phyloP scores from a whole-genome alignment of 2,888 invertebrate species.

The Thecocarcelia acutangulata region DNA sequence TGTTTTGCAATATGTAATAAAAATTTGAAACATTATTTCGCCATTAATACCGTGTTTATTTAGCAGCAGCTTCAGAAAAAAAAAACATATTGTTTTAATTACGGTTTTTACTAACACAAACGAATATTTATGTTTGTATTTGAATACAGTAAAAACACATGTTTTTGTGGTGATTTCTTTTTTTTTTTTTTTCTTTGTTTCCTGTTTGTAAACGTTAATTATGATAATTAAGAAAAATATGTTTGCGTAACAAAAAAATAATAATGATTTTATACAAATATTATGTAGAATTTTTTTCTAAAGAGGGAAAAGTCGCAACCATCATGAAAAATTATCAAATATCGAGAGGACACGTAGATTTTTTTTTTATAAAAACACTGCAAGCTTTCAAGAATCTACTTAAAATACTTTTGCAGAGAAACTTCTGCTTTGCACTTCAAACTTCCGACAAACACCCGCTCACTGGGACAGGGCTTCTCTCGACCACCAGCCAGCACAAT shows the following conservation, averaged over 20 bases:
- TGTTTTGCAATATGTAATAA: not conserved
- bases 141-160: not conserved
- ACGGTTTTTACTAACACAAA: conserved; percentile 2
- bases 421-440: not conserved
- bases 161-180: not conserved
- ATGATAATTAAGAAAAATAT: conserved; percentile 60
- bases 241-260: not conserved
- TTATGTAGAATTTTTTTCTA: too few relatives aligned
- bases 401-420: not conserved
- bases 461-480: not conserved
- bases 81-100: conserved; percentile 33
- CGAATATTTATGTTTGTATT: not conserved
- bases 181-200: not conserved
- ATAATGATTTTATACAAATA: too few relatives aligned
- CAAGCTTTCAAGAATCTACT: not conserved
- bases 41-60: conserved; percentile 28
- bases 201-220: conserved; percentile 45
- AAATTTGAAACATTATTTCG: conserved; percentile 26
- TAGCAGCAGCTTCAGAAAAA: not conserved
- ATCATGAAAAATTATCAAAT: conserved; percentile 22
- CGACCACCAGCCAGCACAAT: not conserved
- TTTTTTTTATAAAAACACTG: conserved; percentile 13
- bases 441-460: not conserved
- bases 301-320: not conserved
- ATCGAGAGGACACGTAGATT: conserved; percentile 44